A percentile compares a stretch with the other conserved stretches of the same genome.
phyloP scores from a whole-genome alignment of 2,797 vertebrate genomes.

The Phrynocephalus guinanensis region DNA sequence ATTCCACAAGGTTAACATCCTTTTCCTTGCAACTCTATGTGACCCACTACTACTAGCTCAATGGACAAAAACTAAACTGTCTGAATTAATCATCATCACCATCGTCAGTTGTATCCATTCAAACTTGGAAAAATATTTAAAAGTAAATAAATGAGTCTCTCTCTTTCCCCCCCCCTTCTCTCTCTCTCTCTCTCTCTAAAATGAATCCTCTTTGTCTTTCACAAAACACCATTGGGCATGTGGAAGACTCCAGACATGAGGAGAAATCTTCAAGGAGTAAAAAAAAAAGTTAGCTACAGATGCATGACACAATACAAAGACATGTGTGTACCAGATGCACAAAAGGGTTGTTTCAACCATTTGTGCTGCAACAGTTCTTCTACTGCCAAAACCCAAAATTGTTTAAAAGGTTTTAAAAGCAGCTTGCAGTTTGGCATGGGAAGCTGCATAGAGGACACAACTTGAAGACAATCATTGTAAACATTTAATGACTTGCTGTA shows the following conservation, averaged over 20 bases:
- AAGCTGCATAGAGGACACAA: background rate
- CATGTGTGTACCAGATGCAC: conserved; percentile 40
- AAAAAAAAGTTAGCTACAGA: conserved; percentile 5
- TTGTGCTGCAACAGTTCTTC: conserved; percentile 16
- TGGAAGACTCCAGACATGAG: background rate
- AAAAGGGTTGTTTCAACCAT: background rate
- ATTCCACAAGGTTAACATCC: no score
- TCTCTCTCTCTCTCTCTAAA: no score
- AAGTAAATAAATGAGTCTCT: background rate
- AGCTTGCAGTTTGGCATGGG: conserved; percentile 4
- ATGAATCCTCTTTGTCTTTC: background rate
- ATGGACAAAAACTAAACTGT: background rate
- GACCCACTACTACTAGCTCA: background rate
- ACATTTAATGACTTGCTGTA: background rate
- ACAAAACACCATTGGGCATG: background rate
- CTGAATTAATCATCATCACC: background rate
- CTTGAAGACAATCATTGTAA: background rate
- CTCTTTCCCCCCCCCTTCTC: no score
- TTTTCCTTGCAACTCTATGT: no score
- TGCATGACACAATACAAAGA: conserved; percentile 14
- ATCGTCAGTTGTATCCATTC: background rate
- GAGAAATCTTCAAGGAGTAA: background rate
- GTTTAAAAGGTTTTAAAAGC: conserved; percentile 34
- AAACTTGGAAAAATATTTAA: background rate
- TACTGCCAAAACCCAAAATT: background rate